Conservation (phyloP, 2,888 invertebrate species). For the Volucella inanis region DNA sequence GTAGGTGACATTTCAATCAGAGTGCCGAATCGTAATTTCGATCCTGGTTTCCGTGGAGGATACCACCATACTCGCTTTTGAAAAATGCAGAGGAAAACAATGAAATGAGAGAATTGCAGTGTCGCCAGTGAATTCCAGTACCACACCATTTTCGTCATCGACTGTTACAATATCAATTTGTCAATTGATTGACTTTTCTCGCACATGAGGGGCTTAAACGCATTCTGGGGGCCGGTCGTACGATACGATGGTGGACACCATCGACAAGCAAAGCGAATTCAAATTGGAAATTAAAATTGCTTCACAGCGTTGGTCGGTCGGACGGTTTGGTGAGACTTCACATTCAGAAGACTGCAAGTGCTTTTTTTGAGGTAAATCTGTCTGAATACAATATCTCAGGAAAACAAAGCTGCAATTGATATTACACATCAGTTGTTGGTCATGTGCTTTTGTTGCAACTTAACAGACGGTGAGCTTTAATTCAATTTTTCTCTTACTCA, state of each 20-base stretch:
- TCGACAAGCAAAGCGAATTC: conserved; percentile 4
- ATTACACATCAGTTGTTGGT: too few species aligned
- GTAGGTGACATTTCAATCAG: conserved; percentile 71
- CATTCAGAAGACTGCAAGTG: conserved; percentile 22
- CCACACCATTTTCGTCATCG: conserved; percentile 72
- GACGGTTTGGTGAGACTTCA: conserved; percentile 7
- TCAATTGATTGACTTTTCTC: conserved; percentile 74
- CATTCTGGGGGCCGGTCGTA: conserved; percentile 3
- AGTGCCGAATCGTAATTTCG: conserved; percentile 60
- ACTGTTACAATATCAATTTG: conserved; percentile 76
- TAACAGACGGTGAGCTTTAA: too few species aligned
- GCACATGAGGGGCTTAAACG: conserved; percentile 33
- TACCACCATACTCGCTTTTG: background rate
- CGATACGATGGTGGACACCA: background rate
- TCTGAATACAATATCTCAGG: background rate
- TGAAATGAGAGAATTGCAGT: conserved; percentile 40
- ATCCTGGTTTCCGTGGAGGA: background rate
- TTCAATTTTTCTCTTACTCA: too few species aligned
- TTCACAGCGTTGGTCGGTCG: conserved; percentile 23
- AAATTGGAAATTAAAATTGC: conserved; percentile 68
- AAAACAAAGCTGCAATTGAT: too few species aligned
- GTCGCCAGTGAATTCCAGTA: conserved; percentile 7
- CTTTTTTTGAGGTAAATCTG: conserved; percentile 19
- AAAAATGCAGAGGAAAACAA: background rate
- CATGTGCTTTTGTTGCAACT: too few species aligned